phyloP scores from a whole-genome alignment of 2,888 invertebrate genomes.

The Rhorus exstirpatorius region DNA sequence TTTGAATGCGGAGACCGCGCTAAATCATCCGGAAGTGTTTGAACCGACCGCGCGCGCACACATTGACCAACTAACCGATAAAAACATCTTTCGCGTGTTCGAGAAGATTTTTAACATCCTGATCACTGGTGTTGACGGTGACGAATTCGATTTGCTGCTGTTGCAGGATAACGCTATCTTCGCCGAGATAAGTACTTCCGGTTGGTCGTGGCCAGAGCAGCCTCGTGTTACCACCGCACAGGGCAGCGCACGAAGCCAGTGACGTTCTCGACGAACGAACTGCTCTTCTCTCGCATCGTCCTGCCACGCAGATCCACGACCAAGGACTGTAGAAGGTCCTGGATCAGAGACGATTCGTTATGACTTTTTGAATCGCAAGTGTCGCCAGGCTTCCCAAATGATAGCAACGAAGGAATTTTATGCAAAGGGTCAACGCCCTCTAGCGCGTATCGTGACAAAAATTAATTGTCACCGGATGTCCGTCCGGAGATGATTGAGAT shows the following conservation, averaged over 20 bases:
- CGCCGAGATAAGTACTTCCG: conserved; percentile 90
- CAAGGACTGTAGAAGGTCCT: conserved; percentile 87
- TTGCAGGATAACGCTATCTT: conserved; percentile 88
- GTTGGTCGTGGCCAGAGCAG: conserved; percentile 93
- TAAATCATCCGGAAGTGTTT: too few species aligned
- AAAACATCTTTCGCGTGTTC: conserved; percentile 85
- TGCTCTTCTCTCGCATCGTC: conserved; percentile 89
- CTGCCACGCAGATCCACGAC: conserved; percentile 92
- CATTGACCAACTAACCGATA: conserved; percentile 77
- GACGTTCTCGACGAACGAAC: conserved; percentile 90
- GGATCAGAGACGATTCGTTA: neutral
- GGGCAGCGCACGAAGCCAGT: conserved; percentile 92
- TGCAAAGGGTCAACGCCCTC: neutral
- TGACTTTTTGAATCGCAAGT: too few species aligned
- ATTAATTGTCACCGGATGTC: too few species aligned
- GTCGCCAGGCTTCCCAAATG: neutral
- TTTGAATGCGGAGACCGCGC: too few species aligned
- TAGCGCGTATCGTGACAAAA: neutral
- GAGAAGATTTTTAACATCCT: conserved; percentile 81
- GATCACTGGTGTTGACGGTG: conserved; percentile 80
- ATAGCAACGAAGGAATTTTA: neutral
- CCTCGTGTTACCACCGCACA: conserved; percentile 90
- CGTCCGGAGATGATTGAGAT: too few species aligned
- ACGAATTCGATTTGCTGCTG: conserved; percentile 86
- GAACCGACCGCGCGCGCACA: too few species aligned